Evolutionary conservation across 2,888 invertebrate species (phyloP).

Genomic region (Noctua comes): DNA sequence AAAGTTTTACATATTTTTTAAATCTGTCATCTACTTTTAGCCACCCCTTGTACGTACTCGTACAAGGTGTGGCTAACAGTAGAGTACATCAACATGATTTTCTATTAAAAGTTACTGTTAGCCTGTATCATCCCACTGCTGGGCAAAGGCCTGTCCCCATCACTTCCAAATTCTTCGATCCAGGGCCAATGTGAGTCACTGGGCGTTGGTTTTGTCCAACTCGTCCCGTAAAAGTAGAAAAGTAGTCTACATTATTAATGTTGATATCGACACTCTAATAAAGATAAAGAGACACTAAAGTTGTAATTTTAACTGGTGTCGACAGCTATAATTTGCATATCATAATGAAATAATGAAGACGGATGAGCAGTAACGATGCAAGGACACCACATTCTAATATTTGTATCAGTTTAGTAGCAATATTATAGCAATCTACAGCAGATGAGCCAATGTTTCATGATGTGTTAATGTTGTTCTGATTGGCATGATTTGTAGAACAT

Average conservation of each 20-base stretch:
- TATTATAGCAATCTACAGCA: conserved; percentile 20
- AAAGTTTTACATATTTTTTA: background rate
- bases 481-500: conserved; percentile 8
- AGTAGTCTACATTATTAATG: background rate
- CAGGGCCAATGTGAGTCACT: no score
- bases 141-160: no score
- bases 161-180: no score
- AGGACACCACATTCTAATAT: conserved; percentile 56
- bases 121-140: no score
- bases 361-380: conserved; percentile 12
- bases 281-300: background rate
- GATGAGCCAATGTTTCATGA: conserved; percentile 30
- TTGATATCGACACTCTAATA: background rate
- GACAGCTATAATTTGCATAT: conserved; percentile 26
- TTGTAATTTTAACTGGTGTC: conserved; percentile 19
- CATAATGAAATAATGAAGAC: conserved; percentile 45
- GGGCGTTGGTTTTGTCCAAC: no score
- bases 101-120: background rate
- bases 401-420: conserved; percentile 37
- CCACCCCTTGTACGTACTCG: background rate
- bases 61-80: background rate
- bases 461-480: conserved; percentile 37
- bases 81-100: background rate
- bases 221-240: background rate
- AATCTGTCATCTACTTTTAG: background rate